Conservation (phyloP, 2,113 vertebrate genomes). For the Muscicapa adusta region DNA sequence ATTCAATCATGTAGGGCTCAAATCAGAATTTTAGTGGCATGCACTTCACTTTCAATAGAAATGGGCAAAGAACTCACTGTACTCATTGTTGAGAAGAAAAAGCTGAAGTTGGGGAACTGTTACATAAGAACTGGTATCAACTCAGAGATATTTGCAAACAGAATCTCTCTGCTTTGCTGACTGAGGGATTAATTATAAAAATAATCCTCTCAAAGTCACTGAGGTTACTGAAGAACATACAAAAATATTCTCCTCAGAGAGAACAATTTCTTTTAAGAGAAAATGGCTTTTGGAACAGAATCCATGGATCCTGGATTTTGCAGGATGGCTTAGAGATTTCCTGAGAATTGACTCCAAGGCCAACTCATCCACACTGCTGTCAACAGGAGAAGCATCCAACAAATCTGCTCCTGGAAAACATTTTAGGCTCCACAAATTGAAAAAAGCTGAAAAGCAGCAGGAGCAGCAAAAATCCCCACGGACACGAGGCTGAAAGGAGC, state of each 20-base stretch:
- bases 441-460: neutral
- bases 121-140: neutral
- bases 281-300: neutral
- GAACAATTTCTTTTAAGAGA: neutral
- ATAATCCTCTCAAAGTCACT: neutral
- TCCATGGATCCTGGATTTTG: neutral
- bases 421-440: neutral
- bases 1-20: neutral
- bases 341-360: neutral
- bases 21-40: neutral
- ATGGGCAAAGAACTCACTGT: neutral
- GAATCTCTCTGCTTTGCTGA: neutral
- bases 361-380: neutral
- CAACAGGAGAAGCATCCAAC: neutral
- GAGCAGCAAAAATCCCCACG: neutral
- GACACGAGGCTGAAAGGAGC: neutral
- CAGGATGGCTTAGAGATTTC: neutral
- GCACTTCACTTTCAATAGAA: neutral
- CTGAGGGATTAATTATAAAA: neutral
- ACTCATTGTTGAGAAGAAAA: neutral
- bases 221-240: neutral
- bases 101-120: neutral
- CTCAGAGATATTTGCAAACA: neutral
- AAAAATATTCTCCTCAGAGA: neutral
- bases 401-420: neutral